These are phyloP conservation scores for Electrophaes corylata DNA, from an alignment of 2,888 invertebrate species.

Conservation along the genomic window DNA sequence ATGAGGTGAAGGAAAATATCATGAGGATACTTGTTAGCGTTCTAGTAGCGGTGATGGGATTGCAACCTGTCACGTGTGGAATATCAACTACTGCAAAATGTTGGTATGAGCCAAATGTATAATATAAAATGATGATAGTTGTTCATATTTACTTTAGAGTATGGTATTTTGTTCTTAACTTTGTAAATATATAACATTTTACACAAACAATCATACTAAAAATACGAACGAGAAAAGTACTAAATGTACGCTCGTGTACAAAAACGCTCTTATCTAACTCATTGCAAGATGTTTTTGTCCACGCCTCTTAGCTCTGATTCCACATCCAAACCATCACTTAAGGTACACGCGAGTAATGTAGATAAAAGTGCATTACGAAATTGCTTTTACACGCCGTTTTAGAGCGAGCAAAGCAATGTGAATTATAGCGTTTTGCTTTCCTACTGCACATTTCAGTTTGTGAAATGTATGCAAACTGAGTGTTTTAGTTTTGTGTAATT, in stretches of 20 bases:
- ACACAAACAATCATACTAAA: slow-evolving; percentile 13
- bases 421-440: slow-evolving; percentile 28
- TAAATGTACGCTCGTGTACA: slow-evolving; percentile 27
- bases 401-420: slow-evolving; percentile 55
- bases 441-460: slow-evolving; percentile 21
- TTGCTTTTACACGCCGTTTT: slow-evolving; percentile 66
- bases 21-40: too few relatives aligned
- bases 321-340: slow-evolving; percentile 42
- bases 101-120: too few relatives aligned
- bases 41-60: too few relatives aligned
- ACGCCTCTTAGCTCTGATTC: slow-evolving; percentile 42
- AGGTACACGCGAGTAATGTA: slow-evolving; percentile 41
- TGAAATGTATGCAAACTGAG: slow-evolving; percentile 19
- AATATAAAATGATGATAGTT: too few relatives aligned
- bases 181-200: slow-evolving; percentile 1
- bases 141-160: too few relatives aligned
- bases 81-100: too few relatives aligned
- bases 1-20: too few relatives aligned
- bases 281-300: slow-evolving; percentile 41
- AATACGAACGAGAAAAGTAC: slow-evolving; percentile 18
- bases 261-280: slow-evolving; percentile 33
- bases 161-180: not conserved
- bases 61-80: too few relatives aligned
- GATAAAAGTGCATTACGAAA: slow-evolving; percentile 74
- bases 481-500: slow-evolving; percentile 14